phyloP scores from a whole-genome alignment of 2,888 invertebrate species.

The Merodon equestris region DNA sequence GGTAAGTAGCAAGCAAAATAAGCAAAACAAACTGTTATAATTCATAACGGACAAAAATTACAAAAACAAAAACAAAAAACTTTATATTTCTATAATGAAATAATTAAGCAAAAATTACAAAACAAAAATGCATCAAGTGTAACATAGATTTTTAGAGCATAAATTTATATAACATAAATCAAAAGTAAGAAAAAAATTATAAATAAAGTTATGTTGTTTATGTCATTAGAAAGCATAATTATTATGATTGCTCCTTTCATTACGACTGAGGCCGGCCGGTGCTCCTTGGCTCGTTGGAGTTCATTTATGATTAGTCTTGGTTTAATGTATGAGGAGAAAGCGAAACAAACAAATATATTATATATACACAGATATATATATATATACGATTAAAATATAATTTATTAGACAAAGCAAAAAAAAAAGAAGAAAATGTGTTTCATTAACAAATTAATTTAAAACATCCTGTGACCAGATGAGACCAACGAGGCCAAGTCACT shows the following conservation, averaged over 20 bases:
- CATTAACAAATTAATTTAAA: background rate
- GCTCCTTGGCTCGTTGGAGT: slow-evolving; percentile 34
- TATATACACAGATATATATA: slow-evolving; percentile 12
- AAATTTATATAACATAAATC: slow-evolving; percentile 51
- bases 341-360: slow-evolving; percentile 41
- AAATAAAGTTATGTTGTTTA: slow-evolving; percentile 51
- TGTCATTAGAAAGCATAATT: slow-evolving; percentile 47
- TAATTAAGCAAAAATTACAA: slow-evolving; percentile 60
- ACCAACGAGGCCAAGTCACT: too few relatives aligned
- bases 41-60: slow-evolving; percentile 36
- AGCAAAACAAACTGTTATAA: slow-evolving; percentile 36
- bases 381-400: slow-evolving; percentile 47
- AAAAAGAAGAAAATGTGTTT: background rate
- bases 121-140: slow-evolving; percentile 36
- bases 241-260: slow-evolving; percentile 48
- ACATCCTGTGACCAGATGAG: too few relatives aligned
- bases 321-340: too few relatives aligned
- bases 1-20: slow-evolving; percentile 41
- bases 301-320: slow-evolving; percentile 44
- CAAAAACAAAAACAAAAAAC: slow-evolving; percentile 37
- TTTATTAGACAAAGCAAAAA: slow-evolving; percentile 50
- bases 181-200: slow-evolving; percentile 26
- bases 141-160: slow-evolving; percentile 55
- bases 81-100: slow-evolving; percentile 65
- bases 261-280: slow-evolving; percentile 17